phyloP scores from a whole-genome alignment of 2,113 vertebrate genomes.

The Hippocampus comes region DNA sequence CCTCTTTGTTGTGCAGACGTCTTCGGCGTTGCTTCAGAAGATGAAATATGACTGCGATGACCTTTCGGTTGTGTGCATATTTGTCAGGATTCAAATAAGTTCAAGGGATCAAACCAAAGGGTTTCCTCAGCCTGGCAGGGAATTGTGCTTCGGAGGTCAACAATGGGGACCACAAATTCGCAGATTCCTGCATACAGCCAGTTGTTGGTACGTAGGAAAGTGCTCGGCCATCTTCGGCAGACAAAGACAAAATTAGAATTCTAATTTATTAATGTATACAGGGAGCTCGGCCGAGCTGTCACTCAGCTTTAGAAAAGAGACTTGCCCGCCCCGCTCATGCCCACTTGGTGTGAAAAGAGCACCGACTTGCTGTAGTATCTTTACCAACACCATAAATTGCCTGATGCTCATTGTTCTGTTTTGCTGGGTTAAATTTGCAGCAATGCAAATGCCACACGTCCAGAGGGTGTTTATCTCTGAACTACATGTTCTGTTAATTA shows the following conservation, averaged over 20 bases:
- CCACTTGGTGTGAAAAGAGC: slow-evolving; percentile 62
- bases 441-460: slow-evolving; percentile 53
- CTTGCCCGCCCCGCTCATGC: slow-evolving; percentile 45
- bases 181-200: slow-evolving; percentile 84
- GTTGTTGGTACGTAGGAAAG: slow-evolving; percentile 90
- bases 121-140: slow-evolving; percentile 85
- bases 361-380: slow-evolving; percentile 50
- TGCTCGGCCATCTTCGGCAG: slow-evolving; percentile 82
- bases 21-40: slow-evolving; percentile 84
- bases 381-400: slow-evolving; percentile 59
- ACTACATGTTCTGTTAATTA: slow-evolving; percentile 63
- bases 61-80: slow-evolving; percentile 95
- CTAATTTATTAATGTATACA: slow-evolving; percentile 99
- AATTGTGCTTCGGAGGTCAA: slow-evolving; percentile 89
- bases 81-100: slow-evolving; percentile 96
- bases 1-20: slow-evolving; percentile 90
- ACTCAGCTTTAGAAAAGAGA: slow-evolving; percentile 90
- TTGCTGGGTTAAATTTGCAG: slow-evolving; percentile 38
- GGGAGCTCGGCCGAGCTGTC: slow-evolving; percentile 90
- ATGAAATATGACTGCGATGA: slow-evolving; percentile 91
- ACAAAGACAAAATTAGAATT: slow-evolving; percentile 97
- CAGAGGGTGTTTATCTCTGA: slow-evolving; percentile 57
- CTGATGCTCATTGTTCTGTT: slow-evolving; percentile 49
- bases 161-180: slow-evolving; percentile 74
- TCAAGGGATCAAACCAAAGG: slow-evolving; percentile 94